Evolutionary conservation across 23 tunicate species (phyloP), one percentile per base, ranked within the genome.

Genomic region (Corella eumyota): DNA sequence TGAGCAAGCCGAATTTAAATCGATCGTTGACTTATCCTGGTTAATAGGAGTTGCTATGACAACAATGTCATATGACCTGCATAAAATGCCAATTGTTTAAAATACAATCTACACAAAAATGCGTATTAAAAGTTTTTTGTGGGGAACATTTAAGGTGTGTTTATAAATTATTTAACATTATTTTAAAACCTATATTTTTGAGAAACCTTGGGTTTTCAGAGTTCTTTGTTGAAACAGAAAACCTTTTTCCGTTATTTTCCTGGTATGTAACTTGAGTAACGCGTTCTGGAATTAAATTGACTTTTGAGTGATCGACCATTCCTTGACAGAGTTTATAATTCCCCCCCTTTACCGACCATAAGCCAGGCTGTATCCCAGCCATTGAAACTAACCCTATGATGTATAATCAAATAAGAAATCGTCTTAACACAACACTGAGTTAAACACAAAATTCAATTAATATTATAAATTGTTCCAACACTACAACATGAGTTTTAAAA

Each of bases 301-400:
- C 75, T n/a, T 38, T 36, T n/a, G 86, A 77, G 27, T 61, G 60
- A 1, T 66, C 75, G 46, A 76, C 48, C 2, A 74, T 31, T 59
- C 72, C 65, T 19, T 58, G 62, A 57, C 86, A 77, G 24, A 86
- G 46, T 3, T 34, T 56, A 28, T 71, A 60, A 40, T 86, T 86
- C 21, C 95, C 95, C 5, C 86, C 80, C 3, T 71, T 65, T 0
- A 86, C 80, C 24, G 95, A 60, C 95, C 95, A 86, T 15, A 74
- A 58, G 24, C 69, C 75, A 35, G 86, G 70, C 36, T 86, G 76
- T 1, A 86, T 77, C 3, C 95, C 95, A 35, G 95, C 85, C 85
- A 86, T 86, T 4, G 85, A 61, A 15, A 86, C 85, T 28, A 67
- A 22, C 32, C 80, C 95, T 86, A 35, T 20, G 31, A 34, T n/a